Conservation (phyloP, 2,797 vertebrate genomes). For the Schizopygopsis pylzovi region DNA sequence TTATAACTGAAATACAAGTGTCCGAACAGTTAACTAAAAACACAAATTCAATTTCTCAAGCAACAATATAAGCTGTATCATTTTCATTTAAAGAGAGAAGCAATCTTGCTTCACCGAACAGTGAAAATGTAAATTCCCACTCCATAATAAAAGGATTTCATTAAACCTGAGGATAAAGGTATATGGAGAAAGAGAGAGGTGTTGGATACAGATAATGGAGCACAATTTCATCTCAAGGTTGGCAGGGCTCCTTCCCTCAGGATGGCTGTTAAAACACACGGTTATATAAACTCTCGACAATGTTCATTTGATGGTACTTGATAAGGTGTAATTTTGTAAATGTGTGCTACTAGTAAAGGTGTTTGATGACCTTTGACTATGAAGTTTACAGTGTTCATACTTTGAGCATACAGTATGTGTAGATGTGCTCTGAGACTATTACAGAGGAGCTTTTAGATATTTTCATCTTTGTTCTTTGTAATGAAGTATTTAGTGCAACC, state of each 20-base stretch:
- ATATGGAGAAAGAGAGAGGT: neutral
- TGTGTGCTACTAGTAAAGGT: constrained; percentile 20
- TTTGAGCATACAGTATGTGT: neutral
- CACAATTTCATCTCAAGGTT: neutral
- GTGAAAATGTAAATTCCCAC: neutral
- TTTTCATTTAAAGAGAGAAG: constrained; percentile 7
- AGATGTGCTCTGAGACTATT: neutral
- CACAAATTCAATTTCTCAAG: neutral
- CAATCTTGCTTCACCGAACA: neutral
- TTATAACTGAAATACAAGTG: neutral
- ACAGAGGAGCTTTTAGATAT: neutral
- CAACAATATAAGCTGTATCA: neutral
- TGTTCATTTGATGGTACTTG: constrained; percentile 4
- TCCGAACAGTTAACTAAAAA: neutral
- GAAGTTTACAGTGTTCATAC: neutral
- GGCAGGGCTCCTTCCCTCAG: neutral
- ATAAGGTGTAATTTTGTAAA: constrained; percentile 7
- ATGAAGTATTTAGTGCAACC: neutral
- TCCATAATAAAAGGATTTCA: constrained; percentile 1
- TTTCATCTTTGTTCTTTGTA: neutral
- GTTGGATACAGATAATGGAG: neutral
- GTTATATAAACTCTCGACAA: neutral
- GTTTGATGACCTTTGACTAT: constrained; percentile 5
- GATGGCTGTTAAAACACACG: constrained; percentile 12
- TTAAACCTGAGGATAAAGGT: neutral